phyloP scores from a whole-genome alignment of 2,113 vertebrate genomes.

The Seriola aureovittata region DNA sequence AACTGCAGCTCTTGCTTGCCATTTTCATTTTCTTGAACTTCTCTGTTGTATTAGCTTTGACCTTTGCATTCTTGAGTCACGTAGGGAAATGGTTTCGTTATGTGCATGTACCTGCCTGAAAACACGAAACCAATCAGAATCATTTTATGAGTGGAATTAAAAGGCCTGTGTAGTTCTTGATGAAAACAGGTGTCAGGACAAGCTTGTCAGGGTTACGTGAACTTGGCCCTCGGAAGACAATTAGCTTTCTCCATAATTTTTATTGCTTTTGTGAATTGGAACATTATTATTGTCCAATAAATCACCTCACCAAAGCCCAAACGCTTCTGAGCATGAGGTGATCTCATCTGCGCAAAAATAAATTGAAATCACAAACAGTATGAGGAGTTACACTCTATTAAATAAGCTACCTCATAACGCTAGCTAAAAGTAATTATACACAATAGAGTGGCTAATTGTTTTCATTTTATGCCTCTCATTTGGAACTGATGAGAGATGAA shows the following conservation, averaged over 20 bases:
- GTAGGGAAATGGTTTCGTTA: conserved; percentile 25
- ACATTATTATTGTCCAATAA: conserved; percentile 52
- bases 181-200: conserved; percentile 32
- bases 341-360: conserved; percentile 47
- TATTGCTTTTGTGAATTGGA: conserved; percentile 57
- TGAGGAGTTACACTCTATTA: conserved; percentile 45
- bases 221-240: conserved; percentile 30
- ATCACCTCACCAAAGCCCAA: conserved; percentile 30
- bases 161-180: conserved; percentile 17
- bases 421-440: conserved; percentile 59
- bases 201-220: conserved; percentile 15
- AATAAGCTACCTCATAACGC: conserved; percentile 36
- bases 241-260: conserved; percentile 50
- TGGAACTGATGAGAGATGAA: conserved; percentile 40
- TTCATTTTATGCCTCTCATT: conserved; percentile 52
- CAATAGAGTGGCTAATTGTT: conserved; percentile 58
- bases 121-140: conserved; percentile 30
- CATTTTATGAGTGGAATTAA: conserved; percentile 37
- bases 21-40: not conserved
- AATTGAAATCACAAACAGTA: conserved; percentile 67
- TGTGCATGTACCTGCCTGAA: not conserved
- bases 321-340: conserved; percentile 29
- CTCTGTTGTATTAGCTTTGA: conserved; percentile 10
- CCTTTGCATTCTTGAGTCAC: conserved; percentile 33
- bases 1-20: not conserved